These are phyloP conservation scores for Drosophila austrosaltans DNA, from an alignment of 2,888 invertebrate species.

Conservation along the genomic window DNA sequence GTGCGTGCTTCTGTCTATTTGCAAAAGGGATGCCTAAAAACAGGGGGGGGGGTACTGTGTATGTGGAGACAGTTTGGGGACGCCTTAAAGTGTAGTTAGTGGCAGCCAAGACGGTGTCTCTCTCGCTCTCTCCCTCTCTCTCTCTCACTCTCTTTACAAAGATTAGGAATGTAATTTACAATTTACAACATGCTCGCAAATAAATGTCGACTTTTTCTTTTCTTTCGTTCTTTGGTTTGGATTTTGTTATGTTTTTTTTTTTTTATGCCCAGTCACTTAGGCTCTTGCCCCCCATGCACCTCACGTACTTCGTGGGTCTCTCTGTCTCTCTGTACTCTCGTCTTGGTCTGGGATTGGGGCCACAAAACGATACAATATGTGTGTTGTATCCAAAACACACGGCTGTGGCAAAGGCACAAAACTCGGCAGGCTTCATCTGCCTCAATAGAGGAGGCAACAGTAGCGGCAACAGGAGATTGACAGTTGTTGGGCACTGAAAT, in stretches of 20 bases:
- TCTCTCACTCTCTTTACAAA: constrained; percentile 52
- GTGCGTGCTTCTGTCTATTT: constrained; percentile 62
- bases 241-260: constrained; percentile 15
- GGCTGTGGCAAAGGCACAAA: constrained; percentile 5
- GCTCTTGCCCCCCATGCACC: constrained; percentile 40
- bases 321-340: constrained; percentile 9
- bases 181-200: constrained; percentile 78
- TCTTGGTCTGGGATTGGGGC: constrained; percentile 31
- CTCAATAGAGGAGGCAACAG: constrained; percentile 21
- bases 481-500: constrained; percentile 74
- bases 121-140: neutral
- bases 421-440: constrained; percentile 34
- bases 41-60: constrained; percentile 45
- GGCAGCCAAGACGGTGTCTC: constrained; percentile 35
- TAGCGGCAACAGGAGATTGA: constrained; percentile 62
- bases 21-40: constrained; percentile 12
- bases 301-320: constrained; percentile 39
- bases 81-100: constrained; percentile 61
- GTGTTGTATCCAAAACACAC: constrained; percentile 68
- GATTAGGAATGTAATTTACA: constrained; percentile 78
- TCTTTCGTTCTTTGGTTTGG: constrained; percentile 2
- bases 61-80: neutral
- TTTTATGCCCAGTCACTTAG: constrained; percentile 72
- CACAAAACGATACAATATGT: constrained; percentile 75
- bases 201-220: constrained; percentile 70